A percentile compares a stretch with the other conserved stretches of the same genome.
Conservation (phyloP, 2,888 invertebrate genomes). For the Agrochola litura region DNA sequence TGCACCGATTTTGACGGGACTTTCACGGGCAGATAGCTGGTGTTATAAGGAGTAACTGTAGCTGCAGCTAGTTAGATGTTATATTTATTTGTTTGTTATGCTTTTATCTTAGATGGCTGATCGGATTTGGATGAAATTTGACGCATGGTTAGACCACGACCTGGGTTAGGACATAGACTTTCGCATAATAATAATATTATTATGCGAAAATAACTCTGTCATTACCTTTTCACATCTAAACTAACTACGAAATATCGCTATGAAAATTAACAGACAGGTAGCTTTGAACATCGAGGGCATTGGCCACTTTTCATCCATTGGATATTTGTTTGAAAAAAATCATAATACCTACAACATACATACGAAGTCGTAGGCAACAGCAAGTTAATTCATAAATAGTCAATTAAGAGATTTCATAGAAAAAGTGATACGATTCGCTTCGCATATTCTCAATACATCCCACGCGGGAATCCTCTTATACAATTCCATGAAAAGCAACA, state of each 20-base stretch:
- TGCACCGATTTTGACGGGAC: too few species aligned
- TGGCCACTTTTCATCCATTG: background rate
- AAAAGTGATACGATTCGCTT: background rate
- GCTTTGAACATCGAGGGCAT: background rate
- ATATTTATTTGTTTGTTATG: too few species aligned
- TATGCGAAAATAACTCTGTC: background rate
- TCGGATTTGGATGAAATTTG: too few species aligned
- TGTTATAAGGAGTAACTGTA: too few species aligned
- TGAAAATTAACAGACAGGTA: background rate
- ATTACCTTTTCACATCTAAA: background rate
- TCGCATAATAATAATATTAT: too few species aligned
- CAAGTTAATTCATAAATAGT: background rate
- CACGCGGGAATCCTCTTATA: background rate
- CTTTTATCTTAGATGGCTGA: too few species aligned
- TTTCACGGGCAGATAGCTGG: too few species aligned
- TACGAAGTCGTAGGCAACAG: background rate
- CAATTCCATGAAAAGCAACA: conserved; percentile 19
- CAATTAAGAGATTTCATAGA: background rate
- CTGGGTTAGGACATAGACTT: too few species aligned
- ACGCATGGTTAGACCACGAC: too few species aligned
- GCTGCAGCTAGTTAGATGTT: too few species aligned
- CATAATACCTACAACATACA: background rate
- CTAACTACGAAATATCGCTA: background rate
- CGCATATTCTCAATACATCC: background rate
- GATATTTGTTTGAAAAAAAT: background rate